These are phyloP conservation scores for Monodelphis domestica DNA, from an alignment of 2,797 vertebrate species.

Conservation along the genomic window DNA sequence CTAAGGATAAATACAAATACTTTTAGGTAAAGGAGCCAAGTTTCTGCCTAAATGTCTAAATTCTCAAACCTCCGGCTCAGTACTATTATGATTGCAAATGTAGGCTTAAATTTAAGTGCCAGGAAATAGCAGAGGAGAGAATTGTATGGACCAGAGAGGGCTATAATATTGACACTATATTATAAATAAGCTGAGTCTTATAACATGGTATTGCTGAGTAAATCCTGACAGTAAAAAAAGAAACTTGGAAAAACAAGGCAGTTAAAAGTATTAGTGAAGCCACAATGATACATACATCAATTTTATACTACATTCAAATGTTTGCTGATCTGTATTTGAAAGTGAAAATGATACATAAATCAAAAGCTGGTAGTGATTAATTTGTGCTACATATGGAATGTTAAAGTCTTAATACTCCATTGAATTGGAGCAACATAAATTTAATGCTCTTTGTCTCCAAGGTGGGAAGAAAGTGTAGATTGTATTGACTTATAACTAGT, in stretches of 20 bases:
- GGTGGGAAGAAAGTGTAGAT: not conserved
- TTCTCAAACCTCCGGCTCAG: not conserved
- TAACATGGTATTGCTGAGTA: not conserved
- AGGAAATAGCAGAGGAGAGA: not conserved
- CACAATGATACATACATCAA: not conserved
- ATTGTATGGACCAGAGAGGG: not conserved
- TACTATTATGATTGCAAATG: not conserved
- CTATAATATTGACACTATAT: not conserved
- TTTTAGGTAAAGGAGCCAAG: not conserved
- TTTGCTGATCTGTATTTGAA: constrained; percentile 26
- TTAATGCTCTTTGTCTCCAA: constrained; percentile 12
- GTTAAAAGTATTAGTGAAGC: not conserved
- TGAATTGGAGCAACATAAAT: constrained; percentile 15
- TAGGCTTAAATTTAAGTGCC: not conserved
- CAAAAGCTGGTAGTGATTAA: constrained; percentile 16
- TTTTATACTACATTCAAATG: constrained; percentile 33
- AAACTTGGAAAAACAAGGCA: not conserved
- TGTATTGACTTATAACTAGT: not conserved
- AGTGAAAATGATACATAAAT: constrained; percentile 44
- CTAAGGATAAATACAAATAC: not conserved
- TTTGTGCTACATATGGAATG: constrained; percentile 14
- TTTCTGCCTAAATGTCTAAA: not conserved
- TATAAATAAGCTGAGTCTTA: not conserved
- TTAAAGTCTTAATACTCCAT: constrained; percentile 18
- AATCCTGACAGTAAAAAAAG: not conserved